Base-by-base conservation (phyloP, 37 sponge, comb jelly and placozoan species). In the Cliona cf. orientalis region DNA sequence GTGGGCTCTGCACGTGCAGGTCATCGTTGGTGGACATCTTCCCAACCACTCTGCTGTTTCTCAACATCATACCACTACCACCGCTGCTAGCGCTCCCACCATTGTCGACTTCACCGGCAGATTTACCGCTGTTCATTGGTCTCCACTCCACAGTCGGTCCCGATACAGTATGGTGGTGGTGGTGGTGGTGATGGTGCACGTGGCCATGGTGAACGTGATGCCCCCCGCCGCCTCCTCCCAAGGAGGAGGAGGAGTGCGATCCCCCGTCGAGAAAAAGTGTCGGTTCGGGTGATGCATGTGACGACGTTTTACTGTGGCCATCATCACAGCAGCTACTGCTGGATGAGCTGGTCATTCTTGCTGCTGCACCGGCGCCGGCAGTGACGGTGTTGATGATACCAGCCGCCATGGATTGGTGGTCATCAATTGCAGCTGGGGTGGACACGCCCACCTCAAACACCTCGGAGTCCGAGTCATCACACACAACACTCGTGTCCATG, bases 311-410 rank as follows among this genome's bases (percentile, higher is more conserved):
- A 21, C 35, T 2, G 36, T 5, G 66, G 32, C 19, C 7, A 23
- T 75, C 76, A 38, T 4, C 23, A 43, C 0, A 66, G 38, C 79
- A 67, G 37, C 67, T 79, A 29, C 79, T 79, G 79, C 55, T 66
- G 0, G 79, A 79, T 35, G 67, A 66, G 39, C 67, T 79, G 46
- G 39, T 42, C 2, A 9, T 65, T n/a, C 26, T 44, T 34, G 40
- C n/a, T 32, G 19, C 22, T 39, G 61, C 14, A 21, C 35, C 26
- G 1, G 1, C 55, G 21, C 22, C 33, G 1, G 73, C 43, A 12
- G 73, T 46, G 23, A n/a, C 12, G n/a, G 36, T 43, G 55, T 45
- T 17, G n/a, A n/a, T n/a, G n/a, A n/a, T n/a, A n/a, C n/a, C n/a
- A n/a, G n/a, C n/a, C n/a, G n/a, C n/a, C n/a, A n/a, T n/a, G n/a